Percentiles rank a stretch among this genome's conserved stretches.
These are phyloP conservation scores for Moxostoma hubbsi DNA, from an alignment of 2,797 vertebrate genomes.

Conservation along the genomic window DNA sequence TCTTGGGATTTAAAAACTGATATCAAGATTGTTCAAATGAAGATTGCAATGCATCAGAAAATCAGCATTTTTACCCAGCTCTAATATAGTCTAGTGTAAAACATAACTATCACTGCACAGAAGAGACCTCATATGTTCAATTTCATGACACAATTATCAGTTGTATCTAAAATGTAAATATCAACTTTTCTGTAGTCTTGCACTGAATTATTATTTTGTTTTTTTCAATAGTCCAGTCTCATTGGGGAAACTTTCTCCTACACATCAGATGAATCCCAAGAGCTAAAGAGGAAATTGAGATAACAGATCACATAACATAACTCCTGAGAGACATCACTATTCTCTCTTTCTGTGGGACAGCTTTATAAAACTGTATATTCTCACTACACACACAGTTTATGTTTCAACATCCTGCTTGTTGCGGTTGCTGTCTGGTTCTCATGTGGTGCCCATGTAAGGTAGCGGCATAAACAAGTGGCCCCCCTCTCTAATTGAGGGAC, in stretches of 20 bases:
- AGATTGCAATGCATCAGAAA: too few relatives aligned
- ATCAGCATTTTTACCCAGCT: too few relatives aligned
- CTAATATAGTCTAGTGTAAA: too few relatives aligned
- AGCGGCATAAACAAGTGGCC: slow-evolving; percentile 40
- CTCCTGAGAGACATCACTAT: not conserved
- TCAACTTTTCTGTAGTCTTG: not conserved
- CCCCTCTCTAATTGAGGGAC: slow-evolving; percentile 38
- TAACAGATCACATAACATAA: slow-evolving; percentile 46
- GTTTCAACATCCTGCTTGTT: slow-evolving; percentile 25
- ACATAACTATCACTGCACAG: not conserved
- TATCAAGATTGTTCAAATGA: too few relatives aligned
- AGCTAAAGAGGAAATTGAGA: slow-evolving; percentile 17
- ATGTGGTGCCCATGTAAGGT: slow-evolving; percentile 72
- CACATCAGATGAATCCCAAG: not conserved
- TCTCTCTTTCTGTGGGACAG: slow-evolving; percentile 11
- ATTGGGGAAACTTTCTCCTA: not conserved
- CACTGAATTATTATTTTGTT: too few relatives aligned
- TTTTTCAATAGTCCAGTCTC: not conserved
- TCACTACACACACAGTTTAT: slow-evolving; percentile 14
- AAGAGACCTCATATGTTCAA: not conserved
- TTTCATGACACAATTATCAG: not conserved
- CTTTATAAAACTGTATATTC: not conserved
- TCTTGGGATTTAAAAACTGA: too few relatives aligned
- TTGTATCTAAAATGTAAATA: not conserved
- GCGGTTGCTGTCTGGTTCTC: not conserved